Conservation (phyloP, 2,888 invertebrate genomes). For the Luffia ferchaultella region DNA sequence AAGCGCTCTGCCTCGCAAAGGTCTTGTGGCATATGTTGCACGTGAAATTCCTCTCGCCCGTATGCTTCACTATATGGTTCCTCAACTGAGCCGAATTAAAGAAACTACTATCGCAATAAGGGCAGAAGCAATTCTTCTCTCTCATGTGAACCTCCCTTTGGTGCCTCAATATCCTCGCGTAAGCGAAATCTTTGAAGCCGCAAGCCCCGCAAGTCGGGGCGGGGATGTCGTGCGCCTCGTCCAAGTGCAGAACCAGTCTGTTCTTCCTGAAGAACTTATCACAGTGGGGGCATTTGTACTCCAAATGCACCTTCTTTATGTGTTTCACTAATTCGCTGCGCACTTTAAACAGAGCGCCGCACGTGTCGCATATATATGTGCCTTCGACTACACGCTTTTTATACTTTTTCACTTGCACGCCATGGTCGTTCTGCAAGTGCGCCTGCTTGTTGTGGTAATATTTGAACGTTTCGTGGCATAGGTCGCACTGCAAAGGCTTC, state of each 20-base stretch:
- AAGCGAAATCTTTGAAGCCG: slow-evolving; percentile 17
- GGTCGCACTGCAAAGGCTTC: background rate
- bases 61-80: slow-evolving; percentile 12
- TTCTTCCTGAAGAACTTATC: slow-evolving; percentile 15
- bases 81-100: background rate
- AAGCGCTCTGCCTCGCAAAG: slow-evolving; percentile 10
- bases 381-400: background rate
- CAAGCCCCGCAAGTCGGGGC: slow-evolving; percentile 20
- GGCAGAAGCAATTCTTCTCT: slow-evolving; percentile 7
- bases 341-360: background rate
- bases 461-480: background rate
- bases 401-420: background rate
- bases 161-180: slow-evolving; percentile 5
- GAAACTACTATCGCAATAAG: slow-evolving; percentile 5
- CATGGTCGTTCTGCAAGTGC: background rate
- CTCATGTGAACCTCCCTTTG: slow-evolving; percentile 1
- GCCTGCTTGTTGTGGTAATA: background rate
- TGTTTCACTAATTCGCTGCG: background rate
- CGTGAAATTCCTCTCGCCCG: slow-evolving; percentile 16
- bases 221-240: slow-evolving; percentile 16
- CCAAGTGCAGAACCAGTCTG: slow-evolving; percentile 4
- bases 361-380: background rate
- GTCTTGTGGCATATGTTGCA: slow-evolving; percentile 21
- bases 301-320: background rate
- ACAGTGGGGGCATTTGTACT: background rate